phyloP scores from a whole-genome alignment of 2,888 invertebrate genomes.

The Rhagonycha fulva region DNA sequence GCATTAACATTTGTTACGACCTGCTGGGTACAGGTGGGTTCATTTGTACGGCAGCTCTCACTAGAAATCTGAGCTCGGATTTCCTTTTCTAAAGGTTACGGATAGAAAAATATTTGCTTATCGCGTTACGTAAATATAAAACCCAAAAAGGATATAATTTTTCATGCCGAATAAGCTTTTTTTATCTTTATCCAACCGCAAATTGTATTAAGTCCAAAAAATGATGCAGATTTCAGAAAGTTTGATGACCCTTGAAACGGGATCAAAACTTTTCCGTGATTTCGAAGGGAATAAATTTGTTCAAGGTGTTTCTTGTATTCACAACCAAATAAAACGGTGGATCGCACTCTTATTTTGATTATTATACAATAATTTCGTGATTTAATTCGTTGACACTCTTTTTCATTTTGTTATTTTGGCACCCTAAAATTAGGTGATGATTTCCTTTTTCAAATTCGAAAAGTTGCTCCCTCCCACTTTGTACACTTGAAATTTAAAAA shows the following conservation, averaged over 20 bases:
- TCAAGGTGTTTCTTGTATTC: background rate
- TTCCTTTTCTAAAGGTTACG: slow-evolving; percentile 30
- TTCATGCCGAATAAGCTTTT: background rate
- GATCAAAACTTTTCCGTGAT: background rate
- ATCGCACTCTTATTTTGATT: too few relatives aligned
- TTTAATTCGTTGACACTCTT: too few relatives aligned
- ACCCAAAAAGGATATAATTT: background rate
- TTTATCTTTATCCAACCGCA: background rate
- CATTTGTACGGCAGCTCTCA: slow-evolving; percentile 42
- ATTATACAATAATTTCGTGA: too few relatives aligned
- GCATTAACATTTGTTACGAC: slow-evolving; percentile 48
- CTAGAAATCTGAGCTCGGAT: slow-evolving; percentile 40
- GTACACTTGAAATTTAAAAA: too few relatives aligned
- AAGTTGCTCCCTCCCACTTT: too few relatives aligned
- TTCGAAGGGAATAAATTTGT: background rate
- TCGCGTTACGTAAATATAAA: background rate
- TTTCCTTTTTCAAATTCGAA: too few relatives aligned
- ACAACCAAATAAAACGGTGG: too few relatives aligned
- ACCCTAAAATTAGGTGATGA: too few relatives aligned
- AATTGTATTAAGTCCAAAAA: background rate
- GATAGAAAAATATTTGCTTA: background rate
- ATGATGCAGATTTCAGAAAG: background rate
- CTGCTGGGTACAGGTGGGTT: slow-evolving; percentile 51
- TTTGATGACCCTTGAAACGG: background rate
- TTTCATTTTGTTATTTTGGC: too few relatives aligned